These are phyloP conservation scores for Psophia crepitans DNA, from an alignment of 2,113 vertebrate genomes.

Conservation along the genomic window DNA sequence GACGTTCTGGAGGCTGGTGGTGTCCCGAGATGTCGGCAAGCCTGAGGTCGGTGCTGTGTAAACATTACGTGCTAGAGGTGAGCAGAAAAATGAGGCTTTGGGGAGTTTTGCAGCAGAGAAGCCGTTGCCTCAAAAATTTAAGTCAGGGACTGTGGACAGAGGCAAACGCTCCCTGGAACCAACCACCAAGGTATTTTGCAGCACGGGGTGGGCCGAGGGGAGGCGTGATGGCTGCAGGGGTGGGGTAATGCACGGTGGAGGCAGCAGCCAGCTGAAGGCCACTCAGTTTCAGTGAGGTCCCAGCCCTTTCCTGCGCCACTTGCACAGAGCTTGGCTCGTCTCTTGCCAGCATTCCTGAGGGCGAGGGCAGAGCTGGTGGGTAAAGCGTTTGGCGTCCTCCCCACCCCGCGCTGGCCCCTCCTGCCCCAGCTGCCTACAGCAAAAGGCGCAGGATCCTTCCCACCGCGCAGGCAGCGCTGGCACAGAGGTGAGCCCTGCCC, in stretches of 20 bases:
- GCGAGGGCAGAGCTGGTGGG: neutral
- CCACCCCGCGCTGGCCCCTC: too few relatives aligned
- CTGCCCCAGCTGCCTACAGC: too few relatives aligned
- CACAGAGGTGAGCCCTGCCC: too few relatives aligned
- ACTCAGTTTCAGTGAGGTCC: neutral
- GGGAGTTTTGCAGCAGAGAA: neutral
- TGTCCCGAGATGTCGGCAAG: rapidly evolving
- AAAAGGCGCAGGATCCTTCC: too few relatives aligned
- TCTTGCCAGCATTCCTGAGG: neutral
- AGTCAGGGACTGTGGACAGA: neutral
- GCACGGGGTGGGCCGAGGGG: rapidly evolving
- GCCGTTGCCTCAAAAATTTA: neutral
- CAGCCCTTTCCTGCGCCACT: neutral
- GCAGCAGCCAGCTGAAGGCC: neutral
- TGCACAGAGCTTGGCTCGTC: rapidly evolving
- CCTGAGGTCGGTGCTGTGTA: rapidly evolving
- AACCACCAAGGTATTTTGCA: neutral
- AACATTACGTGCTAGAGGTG: rapidly evolving
- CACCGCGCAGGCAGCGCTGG: too few relatives aligned
- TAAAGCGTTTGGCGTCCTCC: too few relatives aligned
- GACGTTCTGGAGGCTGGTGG: rapidly evolving
- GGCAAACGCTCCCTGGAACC: neutral
- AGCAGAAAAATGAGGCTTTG: neutral
- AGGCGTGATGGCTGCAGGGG: too few relatives aligned
- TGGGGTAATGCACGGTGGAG: rapidly evolving